phyloP scores from a whole-genome alignment of 1,140 invertebrate species.

The Camponotus floridanus region DNA sequence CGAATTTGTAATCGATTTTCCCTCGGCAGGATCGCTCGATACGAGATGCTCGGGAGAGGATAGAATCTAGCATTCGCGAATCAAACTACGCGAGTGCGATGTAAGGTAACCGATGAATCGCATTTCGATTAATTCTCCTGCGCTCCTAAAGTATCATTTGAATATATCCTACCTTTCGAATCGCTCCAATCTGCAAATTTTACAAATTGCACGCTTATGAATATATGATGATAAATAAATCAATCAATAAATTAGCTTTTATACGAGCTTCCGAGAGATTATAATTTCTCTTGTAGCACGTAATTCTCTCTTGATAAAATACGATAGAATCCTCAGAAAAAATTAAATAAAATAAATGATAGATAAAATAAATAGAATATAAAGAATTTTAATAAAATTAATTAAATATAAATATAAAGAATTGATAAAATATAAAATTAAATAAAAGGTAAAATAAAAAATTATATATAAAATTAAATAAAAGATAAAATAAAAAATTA shows the following conservation, averaged over 20 bases:
- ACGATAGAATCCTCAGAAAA: no score
- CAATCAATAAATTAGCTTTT: no score
- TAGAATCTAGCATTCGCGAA: slow-evolving; percentile 3
- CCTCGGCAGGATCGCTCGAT: slow-evolving; percentile 23
- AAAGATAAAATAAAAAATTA: no score
- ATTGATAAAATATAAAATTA: background rate
- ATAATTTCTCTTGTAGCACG: background rate
- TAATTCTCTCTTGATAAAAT: background rate
- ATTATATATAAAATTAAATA: no score
- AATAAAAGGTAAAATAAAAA: background rate
- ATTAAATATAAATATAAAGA: no score
- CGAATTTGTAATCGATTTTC: slow-evolving; percentile 59
- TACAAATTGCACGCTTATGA: background rate
- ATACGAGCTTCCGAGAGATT: background rate
- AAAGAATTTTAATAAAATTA: no score
- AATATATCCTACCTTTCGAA: slow-evolving; percentile 39
- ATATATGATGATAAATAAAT: background rate
- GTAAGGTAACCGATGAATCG: slow-evolving; percentile 37
- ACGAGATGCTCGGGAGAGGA: slow-evolving; percentile 20
- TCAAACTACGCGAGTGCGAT: slow-evolving; percentile 13
- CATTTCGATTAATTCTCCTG: slow-evolving; percentile 13
- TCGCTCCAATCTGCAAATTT: background rate
- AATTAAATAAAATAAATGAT: no score
- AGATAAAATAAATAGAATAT: no score
- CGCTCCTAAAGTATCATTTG: no score